Evolutionary conservation across 1,140 invertebrate genomes (phyloP).

Genomic region (Chlorops oryzae): DNA sequence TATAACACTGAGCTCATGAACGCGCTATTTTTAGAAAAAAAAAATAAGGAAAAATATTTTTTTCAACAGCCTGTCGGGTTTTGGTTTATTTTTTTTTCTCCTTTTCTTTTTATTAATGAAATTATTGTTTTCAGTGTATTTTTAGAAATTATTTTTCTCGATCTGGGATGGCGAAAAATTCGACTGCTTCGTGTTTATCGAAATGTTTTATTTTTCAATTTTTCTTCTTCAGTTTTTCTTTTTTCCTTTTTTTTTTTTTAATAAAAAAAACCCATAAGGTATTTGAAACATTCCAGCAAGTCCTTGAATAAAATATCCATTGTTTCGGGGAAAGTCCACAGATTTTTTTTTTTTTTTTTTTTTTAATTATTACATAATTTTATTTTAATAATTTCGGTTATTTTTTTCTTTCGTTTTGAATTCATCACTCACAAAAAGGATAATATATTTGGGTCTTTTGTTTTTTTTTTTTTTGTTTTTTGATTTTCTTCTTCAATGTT

Average conservation of each 20-base stretch:
- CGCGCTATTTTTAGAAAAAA: neutral
- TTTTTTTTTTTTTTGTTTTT: constrained; percentile 3
- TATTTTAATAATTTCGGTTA: neutral
- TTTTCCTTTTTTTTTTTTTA: constrained; percentile 5
- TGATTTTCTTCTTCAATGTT: neutral
- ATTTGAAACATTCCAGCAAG: neutral
- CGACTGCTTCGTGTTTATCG: too few species aligned
- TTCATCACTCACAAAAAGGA: too few species aligned
- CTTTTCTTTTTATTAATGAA: neutral
- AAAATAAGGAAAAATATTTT: neutral
- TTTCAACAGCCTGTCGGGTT: neutral
- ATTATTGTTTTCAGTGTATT: too few species aligned
- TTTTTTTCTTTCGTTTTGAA: constrained; percentile 1
- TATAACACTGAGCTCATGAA: too few species aligned
- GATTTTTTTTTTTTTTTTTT: constrained; percentile 1
- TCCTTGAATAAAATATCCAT: neutral
- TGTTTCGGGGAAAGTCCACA: neutral
- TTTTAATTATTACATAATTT: neutral
- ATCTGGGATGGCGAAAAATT: too few species aligned
- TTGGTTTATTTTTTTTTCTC: neutral
- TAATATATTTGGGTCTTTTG: neutral
- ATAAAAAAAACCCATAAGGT: neutral
- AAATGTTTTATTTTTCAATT: too few species aligned
- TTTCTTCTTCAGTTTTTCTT: constrained; percentile 4
- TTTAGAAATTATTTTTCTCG: too few species aligned